Conservation (phyloP, 2,113 vertebrate genomes). For the Ifrita kowaldi region DNA sequence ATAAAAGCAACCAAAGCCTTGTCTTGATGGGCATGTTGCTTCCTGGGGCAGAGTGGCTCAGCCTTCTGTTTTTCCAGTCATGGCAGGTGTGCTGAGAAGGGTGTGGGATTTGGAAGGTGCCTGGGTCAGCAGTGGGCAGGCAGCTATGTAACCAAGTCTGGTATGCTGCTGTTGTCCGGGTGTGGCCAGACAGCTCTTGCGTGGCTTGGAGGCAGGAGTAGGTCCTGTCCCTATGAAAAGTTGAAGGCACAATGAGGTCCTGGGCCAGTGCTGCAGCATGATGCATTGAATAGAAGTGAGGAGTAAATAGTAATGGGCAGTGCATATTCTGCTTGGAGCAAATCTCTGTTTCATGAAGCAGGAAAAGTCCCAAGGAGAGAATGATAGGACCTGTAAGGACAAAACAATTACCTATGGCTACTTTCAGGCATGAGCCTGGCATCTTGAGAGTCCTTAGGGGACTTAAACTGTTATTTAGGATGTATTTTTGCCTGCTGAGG, state of each 20-base stretch:
- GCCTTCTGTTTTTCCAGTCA: background rate
- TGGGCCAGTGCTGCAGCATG: background rate
- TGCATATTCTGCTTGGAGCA: background rate
- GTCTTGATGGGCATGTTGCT: background rate
- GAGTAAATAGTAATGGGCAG: background rate
- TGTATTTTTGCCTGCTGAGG: background rate
- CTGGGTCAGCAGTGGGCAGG: background rate
- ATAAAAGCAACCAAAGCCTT: background rate
- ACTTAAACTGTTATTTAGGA: background rate
- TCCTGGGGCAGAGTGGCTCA: background rate
- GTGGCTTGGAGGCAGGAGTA: background rate
- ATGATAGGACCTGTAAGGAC: background rate
- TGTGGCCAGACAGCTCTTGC: background rate
- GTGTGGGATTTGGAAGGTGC: background rate
- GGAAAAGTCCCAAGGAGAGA: background rate
- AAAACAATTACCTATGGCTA: background rate
- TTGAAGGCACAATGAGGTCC: background rate
- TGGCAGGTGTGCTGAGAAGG: background rate
- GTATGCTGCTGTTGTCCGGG: background rate
- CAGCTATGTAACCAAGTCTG: background rate
- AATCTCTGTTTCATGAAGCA: background rate
- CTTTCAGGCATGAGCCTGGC: background rate
- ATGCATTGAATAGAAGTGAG: background rate
- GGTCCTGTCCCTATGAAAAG: background rate
- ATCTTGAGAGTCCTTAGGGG: background rate